phyloP scores from a whole-genome alignment of 1,140 invertebrate species.

The Ooceraea biroi region DNA sequence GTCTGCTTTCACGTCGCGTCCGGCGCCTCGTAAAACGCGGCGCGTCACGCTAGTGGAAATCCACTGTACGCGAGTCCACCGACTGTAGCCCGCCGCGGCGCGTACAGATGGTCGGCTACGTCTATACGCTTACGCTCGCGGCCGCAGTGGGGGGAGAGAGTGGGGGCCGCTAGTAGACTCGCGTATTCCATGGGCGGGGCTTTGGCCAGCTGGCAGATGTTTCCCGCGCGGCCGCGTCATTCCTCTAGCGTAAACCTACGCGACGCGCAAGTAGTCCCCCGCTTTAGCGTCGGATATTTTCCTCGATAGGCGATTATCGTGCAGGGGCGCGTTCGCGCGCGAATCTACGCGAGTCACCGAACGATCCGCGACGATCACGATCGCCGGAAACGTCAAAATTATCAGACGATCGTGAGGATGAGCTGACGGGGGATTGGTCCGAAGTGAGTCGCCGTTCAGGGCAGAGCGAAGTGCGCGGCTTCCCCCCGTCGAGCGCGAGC shows the following conservation, averaged over 20 bases:
- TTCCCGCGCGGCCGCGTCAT: constrained; percentile 83
- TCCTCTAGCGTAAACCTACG: constrained; percentile 83
- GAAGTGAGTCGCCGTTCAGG: constrained; percentile 70
- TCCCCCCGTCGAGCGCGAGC: constrained; percentile 40
- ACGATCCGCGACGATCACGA: not conserved
- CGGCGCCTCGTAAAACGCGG: constrained; percentile 39
- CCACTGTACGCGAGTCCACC: constrained; percentile 19
- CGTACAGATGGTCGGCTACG: constrained; percentile 53
- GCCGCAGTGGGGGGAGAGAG: constrained; percentile 70
- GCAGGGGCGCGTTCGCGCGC: not conserved
- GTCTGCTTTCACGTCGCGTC: constrained; percentile 22
- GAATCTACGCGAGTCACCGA: not conserved
- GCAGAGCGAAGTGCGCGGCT: constrained; percentile 61
- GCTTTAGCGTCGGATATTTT: constrained; percentile 61
- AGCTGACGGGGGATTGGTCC: constrained; percentile 70
- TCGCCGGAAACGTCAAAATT: constrained; percentile 26
- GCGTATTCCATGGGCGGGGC: constrained; percentile 84
- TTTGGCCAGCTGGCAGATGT: constrained; percentile 88
- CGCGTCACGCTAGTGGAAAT: constrained; percentile 32
- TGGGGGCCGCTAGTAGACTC: constrained; percentile 67
- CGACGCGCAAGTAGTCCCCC: constrained; percentile 84
- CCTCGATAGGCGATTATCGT: constrained; percentile 48
- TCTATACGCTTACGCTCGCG: constrained; percentile 50
- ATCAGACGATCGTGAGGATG: constrained; percentile 55
- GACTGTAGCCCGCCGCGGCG: constrained; percentile 11